Conservation (phyloP, 1,140 invertebrate genomes). For the Drosophila nigromelanica region DNA sequence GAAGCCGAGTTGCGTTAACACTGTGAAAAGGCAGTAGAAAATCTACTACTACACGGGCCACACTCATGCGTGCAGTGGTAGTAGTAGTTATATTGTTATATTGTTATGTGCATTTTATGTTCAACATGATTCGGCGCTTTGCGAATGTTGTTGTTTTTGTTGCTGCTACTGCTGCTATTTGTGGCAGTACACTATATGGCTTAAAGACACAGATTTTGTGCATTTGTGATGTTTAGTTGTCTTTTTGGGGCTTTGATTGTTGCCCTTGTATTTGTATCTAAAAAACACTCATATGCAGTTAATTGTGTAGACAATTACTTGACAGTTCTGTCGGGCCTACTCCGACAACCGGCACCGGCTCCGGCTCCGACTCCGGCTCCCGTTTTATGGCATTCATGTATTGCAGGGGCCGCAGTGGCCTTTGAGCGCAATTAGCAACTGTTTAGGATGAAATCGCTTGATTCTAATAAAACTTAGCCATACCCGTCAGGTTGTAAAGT, state of each 20-base stretch:
- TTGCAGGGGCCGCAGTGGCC: conserved; percentile 13
- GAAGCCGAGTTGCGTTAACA: conserved; percentile 39
- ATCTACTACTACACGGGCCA: conserved; percentile 36
- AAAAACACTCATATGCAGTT: conserved; percentile 39
- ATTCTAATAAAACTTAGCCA: conserved; percentile 49
- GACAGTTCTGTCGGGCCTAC: conserved; percentile 22
- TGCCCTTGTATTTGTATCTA: conserved; percentile 51
- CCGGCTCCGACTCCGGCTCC: not conserved
- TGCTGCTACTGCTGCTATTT: conserved; percentile 3
- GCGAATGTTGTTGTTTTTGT: not conserved
- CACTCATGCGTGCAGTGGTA: conserved; percentile 2
- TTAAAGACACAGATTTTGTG: conserved; percentile 17
- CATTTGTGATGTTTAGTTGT: conserved; percentile 11
- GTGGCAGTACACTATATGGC: conserved; percentile 15
- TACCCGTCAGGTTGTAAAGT: conserved; percentile 30
- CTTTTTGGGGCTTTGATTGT: conserved; percentile 29
- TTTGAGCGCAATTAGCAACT: conserved; percentile 53
- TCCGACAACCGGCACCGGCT: not conserved
- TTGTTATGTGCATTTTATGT: conserved; percentile 20
- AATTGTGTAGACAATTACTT: conserved; percentile 30
- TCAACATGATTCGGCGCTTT: conserved; percentile 41
- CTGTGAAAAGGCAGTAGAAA: conserved; percentile 45
- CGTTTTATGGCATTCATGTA: conserved; percentile 8
- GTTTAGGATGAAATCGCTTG: conserved; percentile 46
- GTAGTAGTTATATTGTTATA: conserved; percentile 13